A percentile compares a stretch with the other conserved stretches of the same genome.
Conservation (phyloP, 2,113 vertebrate species). For the Indicator maculatus region DNA sequence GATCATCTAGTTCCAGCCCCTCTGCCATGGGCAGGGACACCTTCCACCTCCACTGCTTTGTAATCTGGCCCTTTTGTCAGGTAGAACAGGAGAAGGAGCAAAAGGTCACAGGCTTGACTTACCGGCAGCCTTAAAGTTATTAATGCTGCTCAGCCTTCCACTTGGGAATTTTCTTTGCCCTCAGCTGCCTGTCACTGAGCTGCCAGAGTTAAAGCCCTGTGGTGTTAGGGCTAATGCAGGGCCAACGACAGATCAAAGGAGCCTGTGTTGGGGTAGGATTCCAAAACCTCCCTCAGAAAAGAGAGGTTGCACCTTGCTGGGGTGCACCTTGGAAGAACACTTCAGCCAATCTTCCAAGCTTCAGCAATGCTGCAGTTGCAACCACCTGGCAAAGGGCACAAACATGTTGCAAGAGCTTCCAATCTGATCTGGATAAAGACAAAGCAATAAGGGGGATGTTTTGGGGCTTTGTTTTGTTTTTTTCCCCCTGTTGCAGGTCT, state of each 20-base stretch:
- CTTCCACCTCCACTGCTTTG: not conserved
- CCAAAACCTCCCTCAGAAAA: not conserved
- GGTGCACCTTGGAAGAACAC: not conserved
- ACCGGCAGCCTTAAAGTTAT: not conserved
- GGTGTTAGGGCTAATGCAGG: conserved; percentile 5
- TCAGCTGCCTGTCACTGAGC: not conserved
- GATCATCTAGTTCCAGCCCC: not conserved
- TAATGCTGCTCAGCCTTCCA: not conserved
- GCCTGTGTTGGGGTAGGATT: not conserved
- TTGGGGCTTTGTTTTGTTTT: fast-evolving
- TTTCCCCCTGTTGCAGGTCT: fast-evolving
- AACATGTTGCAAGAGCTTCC: fast-evolving
- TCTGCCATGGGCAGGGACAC: not conserved
- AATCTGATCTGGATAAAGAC: not conserved
- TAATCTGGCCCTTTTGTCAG: not conserved
- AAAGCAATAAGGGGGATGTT: not conserved
- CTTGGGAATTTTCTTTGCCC: not conserved
- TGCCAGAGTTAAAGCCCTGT: not conserved
- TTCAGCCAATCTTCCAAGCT: not conserved
- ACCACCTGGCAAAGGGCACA: not conserved
- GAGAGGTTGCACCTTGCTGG: not conserved
- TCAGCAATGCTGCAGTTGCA: not conserved
- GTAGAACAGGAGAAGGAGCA: conserved; percentile 5
- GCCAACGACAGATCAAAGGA: conserved; percentile 48
- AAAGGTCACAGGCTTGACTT: conserved; percentile 25